Evolutionary conservation across 2,113 vertebrate genomes (phyloP), one percentile per base, ranked within the genome.

Genomic region (Bos javanicus): DNA sequence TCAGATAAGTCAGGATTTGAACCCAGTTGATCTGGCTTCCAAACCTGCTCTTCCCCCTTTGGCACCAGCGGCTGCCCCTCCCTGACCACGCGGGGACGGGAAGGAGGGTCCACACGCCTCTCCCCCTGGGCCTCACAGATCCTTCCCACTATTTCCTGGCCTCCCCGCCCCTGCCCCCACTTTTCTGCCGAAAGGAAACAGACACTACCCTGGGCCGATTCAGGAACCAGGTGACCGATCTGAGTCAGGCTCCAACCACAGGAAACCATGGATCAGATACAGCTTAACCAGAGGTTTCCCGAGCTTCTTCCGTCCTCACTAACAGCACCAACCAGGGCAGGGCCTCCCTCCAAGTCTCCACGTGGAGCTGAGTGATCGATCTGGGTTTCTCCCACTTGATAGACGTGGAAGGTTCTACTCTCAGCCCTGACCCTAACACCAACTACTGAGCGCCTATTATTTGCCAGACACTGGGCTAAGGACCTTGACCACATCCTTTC

Each of bases 161-260:
- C 12, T 50, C 90, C 93, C 43, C 12, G 30, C n/a, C 71, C 71
- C n/a, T 39, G 12, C 54, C 90, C 76, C 85, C 88, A 50, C 13
- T 57, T 93, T 95, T 93, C 93, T 87, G 78, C 19, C 15, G 33
- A 25, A 88, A 90, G 92, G 90, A 95, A 97, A 96, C 76, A 85
- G 60, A 87, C 67, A 26, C 16, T 78, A 62, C 50, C 50, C 28
- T 25, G 6, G 48, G 80, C 80, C 5, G 15, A 89, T 52, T 86
- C 93, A 93, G 96, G 91, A 97, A 92, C 85, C 93, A 95, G 93
- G 91, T 95, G 96, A 91, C 91, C 74, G 36, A 78, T 67, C 87
- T 94, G 93, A 90, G 95, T 62, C 94, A 96, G 87, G 92, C 67
- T 83, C 59, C 88, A 59, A 36, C 33, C 64, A 85, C 95, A 97